Conservation (phyloP, 1,140 invertebrate genomes). For the Lordiphosa stackelbergi region DNA sequence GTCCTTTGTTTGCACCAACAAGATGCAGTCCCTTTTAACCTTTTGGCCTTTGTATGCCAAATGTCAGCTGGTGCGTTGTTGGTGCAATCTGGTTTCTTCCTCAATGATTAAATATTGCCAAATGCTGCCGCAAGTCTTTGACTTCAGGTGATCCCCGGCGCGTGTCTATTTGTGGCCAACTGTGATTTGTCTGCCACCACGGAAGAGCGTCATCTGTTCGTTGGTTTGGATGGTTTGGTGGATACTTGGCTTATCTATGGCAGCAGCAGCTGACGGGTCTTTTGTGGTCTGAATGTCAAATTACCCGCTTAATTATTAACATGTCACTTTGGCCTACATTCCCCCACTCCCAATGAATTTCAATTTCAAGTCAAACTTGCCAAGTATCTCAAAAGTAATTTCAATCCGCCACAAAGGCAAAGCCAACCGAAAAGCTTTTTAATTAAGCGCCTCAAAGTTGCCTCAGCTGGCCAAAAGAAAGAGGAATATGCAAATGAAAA, state of each 20-base stretch:
- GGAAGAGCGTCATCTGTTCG: conserved; percentile 46
- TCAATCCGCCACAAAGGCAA: conserved; percentile 21
- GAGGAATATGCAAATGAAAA: background rate
- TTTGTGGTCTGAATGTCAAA: conserved; percentile 40
- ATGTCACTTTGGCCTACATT: conserved; percentile 62
- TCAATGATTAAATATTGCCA: conserved; percentile 66
- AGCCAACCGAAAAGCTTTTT: conserved; percentile 58
- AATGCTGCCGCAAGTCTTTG: conserved; percentile 30
- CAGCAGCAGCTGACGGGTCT: conserved; percentile 11
- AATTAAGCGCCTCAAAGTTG: conserved; percentile 62
- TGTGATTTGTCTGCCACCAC: conserved; percentile 48
- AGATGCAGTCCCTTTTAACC: conserved; percentile 34
- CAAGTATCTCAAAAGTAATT: conserved; percentile 13
- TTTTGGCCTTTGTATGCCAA: conserved; percentile 36
- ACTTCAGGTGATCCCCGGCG: conserved; percentile 35
- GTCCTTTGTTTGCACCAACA: conserved; percentile 50
- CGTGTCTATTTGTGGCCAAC: conserved; percentile 66
- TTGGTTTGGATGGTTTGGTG: conserved; percentile 22
- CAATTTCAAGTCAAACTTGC: conserved; percentile 6
- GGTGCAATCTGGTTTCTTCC: conserved; percentile 58
- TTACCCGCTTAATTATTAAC: conserved; percentile 65
- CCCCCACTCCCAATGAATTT: conserved; percentile 32
- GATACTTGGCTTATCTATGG: conserved; percentile 5
- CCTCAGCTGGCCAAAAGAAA: conserved; percentile 34
- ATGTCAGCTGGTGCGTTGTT: conserved; percentile 62